Percentiles rank a stretch among this genome's conserved stretches.
These are phyloP conservation scores for Stegodyphus mimosarum DNA, from an alignment of 1,140 invertebrate species.

Conservation along the genomic window DNA sequence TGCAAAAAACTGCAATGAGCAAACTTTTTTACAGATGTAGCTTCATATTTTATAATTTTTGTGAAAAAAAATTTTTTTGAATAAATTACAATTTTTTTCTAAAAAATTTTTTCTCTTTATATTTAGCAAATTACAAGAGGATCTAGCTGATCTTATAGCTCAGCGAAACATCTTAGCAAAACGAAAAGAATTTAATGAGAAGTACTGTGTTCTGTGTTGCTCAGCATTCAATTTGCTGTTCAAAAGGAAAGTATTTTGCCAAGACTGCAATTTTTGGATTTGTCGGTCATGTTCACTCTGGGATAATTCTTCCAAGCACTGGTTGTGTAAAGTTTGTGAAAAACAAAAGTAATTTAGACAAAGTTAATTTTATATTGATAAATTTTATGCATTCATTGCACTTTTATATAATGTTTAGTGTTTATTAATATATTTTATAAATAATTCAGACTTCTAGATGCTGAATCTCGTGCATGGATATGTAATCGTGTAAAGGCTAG, in stretches of 20 bases:
- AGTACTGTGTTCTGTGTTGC: conserved; percentile 68
- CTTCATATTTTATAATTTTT: too few relatives aligned
- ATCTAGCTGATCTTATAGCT: conserved; percentile 64
- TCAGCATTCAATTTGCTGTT: conserved; percentile 65
- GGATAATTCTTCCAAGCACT: conserved; percentile 53
- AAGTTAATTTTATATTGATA: background rate
- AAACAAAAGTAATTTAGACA: conserved; percentile 61
- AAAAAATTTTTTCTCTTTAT: conserved; percentile 29
- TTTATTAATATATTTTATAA: background rate
- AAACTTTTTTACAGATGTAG: too few relatives aligned
- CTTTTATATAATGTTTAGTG: background rate
- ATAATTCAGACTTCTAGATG: conserved; percentile 37
- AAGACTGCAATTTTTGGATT: conserved; percentile 61
- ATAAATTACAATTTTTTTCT: background rate
- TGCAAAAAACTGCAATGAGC: background rate
- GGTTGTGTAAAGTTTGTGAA: conserved; percentile 62
- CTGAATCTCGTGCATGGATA: conserved; percentile 63
- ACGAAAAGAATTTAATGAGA: conserved; percentile 67
- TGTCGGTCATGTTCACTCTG: conserved; percentile 63
- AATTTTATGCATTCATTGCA: background rate
- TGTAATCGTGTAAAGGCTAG: conserved; percentile 60
- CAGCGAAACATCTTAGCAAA: conserved; percentile 65
- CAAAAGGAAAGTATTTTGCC: conserved; percentile 62
- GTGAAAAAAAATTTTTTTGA: too few relatives aligned
- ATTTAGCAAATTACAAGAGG: conserved; percentile 67